Conservation (phyloP, 2,888 invertebrate genomes). For the Orthosia cruda region DNA sequence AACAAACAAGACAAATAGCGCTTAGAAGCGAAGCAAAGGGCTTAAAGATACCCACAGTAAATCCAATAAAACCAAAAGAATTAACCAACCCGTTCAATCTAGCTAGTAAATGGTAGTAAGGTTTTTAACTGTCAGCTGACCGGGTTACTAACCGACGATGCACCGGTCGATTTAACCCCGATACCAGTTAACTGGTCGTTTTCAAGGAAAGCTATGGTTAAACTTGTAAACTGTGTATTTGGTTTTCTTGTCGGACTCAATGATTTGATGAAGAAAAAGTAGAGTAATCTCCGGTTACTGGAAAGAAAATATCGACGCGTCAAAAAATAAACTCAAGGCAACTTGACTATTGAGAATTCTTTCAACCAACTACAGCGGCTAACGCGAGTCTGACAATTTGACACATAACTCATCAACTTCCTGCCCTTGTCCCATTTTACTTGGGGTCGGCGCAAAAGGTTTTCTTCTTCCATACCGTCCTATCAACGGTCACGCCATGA, state of each 20-base stretch:
- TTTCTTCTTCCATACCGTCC: too few species aligned
- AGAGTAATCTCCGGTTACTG: background rate
- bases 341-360: too few species aligned
- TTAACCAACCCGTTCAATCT: conserved; percentile 48
- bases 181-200: conserved; percentile 39
- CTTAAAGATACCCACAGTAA: conserved; percentile 9
- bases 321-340: background rate
- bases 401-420: too few species aligned
- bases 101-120: conserved; percentile 57
- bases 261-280: background rate
- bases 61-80: conserved; percentile 42
- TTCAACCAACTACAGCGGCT: too few species aligned
- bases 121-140: conserved; percentile 44
- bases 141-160: conserved; percentile 46
- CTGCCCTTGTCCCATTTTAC: too few species aligned
- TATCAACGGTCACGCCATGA: too few species aligned
- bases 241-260: background rate
- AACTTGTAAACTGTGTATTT: conserved; percentile 5
- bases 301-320: background rate
- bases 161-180: conserved; percentile 46
- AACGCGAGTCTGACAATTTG: too few species aligned
- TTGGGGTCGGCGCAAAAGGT: too few species aligned
- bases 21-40: background rate
- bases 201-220: conserved; percentile 34
- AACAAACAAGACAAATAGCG: too few species aligned